These are phyloP conservation scores for Psettodes erumei DNA, from an alignment of 2,113 vertebrate species.

Conservation along the genomic window DNA sequence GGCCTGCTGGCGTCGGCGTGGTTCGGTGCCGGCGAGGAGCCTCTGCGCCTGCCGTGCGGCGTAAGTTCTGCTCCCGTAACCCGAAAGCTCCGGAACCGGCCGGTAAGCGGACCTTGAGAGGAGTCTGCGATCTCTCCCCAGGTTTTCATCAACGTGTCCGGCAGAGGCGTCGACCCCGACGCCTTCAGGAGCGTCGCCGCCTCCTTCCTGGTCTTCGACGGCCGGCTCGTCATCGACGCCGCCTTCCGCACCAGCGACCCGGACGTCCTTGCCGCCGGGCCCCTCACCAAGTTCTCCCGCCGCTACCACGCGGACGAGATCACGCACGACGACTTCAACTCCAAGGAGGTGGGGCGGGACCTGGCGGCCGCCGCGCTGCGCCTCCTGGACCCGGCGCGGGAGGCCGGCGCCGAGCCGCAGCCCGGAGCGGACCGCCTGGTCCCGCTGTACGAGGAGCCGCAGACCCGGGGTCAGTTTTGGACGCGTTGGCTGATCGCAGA, in stretches of 20 bases:
- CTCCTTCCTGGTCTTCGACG: slow-evolving; percentile 89
- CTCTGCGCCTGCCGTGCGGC: slow-evolving; percentile 82
- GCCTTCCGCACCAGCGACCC: slow-evolving; percentile 87
- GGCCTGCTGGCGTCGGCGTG: slow-evolving; percentile 82
- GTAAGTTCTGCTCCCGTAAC: too few relatives aligned
- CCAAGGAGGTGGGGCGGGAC: slow-evolving; percentile 89
- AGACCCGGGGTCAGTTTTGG: slow-evolving; percentile 87
- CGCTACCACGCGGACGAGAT: slow-evolving; percentile 84
- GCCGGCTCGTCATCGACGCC: slow-evolving; percentile 87
- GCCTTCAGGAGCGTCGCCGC: slow-evolving; percentile 86
- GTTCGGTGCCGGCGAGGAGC: slow-evolving; percentile 81
- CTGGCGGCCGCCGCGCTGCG: slow-evolving; percentile 86
- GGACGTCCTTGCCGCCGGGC: slow-evolving; percentile 87
- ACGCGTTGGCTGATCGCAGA: too few relatives aligned
- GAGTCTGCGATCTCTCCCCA: too few relatives aligned
- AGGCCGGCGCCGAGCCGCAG: slow-evolving; percentile 46
- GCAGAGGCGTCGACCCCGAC: slow-evolving; percentile 85
- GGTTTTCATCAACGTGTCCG: slow-evolving; percentile 90
- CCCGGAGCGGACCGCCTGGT: slow-evolving; percentile 79
- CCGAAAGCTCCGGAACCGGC: too few relatives aligned
- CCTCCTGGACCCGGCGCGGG: slow-evolving; percentile 85
- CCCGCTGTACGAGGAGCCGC: slow-evolving; percentile 85
- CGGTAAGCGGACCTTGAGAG: too few relatives aligned
- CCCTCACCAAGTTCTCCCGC: slow-evolving; percentile 92
- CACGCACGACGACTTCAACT: slow-evolving; percentile 88